These are phyloP conservation scores for Fulmarus glacialis DNA, from an alignment of 2,113 vertebrate genomes.

Conservation along the genomic window DNA sequence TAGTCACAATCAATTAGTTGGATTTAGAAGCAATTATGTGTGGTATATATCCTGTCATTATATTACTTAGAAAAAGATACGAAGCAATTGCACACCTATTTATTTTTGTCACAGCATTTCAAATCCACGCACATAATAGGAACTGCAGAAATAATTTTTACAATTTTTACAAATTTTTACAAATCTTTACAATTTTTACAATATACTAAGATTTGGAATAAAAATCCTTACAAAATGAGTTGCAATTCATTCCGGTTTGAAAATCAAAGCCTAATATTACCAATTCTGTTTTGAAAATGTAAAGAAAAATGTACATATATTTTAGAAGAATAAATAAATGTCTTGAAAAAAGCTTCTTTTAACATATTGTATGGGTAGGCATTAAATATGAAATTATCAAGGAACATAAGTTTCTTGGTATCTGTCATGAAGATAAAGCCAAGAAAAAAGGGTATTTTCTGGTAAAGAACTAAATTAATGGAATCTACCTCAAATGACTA, in stretches of 20 bases:
- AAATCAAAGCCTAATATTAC: not conserved
- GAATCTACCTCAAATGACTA: not conserved
- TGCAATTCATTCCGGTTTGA: not conserved
- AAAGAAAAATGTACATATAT: not conserved
- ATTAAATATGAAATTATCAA: conserved; percentile 23
- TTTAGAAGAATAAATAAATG: not conserved
- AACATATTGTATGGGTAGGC: not conserved
- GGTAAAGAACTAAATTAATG: conserved; percentile 34
- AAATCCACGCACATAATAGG: not conserved
- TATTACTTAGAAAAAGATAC: not conserved
- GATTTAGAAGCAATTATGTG: not conserved
- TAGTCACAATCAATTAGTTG: not conserved
- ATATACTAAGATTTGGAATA: not conserved
- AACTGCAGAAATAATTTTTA: conserved; percentile 2
- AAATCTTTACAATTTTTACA: too few relatives aligned
- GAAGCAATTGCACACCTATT: not conserved
- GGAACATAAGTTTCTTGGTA: conserved; percentile 47
- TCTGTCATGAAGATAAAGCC: conserved; percentile 34
- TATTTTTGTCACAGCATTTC: not conserved
- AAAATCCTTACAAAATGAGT: not conserved
- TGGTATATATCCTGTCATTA: not conserved
- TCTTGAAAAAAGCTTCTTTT: not conserved
- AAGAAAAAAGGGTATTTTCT: conserved; percentile 14
- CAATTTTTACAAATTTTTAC: too few relatives aligned
- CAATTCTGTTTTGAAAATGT: not conserved